Evolutionary conservation across 2,797 vertebrate genomes (phyloP), one percentile per base, ranked within the genome.

Genomic region (Gymnoscopelus braueri): DNA sequence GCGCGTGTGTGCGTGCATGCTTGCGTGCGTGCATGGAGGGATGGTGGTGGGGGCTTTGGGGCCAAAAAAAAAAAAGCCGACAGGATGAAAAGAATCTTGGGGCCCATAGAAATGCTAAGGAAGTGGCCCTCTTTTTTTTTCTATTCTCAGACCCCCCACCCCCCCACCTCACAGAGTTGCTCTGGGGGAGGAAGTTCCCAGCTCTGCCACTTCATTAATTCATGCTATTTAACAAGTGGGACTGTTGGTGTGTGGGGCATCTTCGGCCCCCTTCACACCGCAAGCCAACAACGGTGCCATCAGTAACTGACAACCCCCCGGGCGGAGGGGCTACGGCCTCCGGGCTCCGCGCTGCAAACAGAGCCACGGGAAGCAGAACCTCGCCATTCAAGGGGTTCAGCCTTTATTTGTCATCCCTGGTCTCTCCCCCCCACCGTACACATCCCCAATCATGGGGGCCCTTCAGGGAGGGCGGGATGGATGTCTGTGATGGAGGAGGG

Each of bases 161-260:
- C 60, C 55, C 75, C 74, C 84, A 64, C 56, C 62, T 74, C 67
- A 65, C 32, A 35, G 32, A 86, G 85, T 87, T 51, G 88, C 88
- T 83, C 66, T 82, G 88, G 87, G 84, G 84, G 82, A 94, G 90
- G 90, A 90, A 91, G 90, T 95, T 95, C 92, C 89, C 83, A 93
- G 89, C 91, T 90, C 87, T 80, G 84, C 83, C 92, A 94, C 92
- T 95, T 94, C 95, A 94, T 94, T 95, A 95, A 94, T 92, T 95
- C 91, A 91, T 87, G 86, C 87, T 92, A 92, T 94, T 93, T 95
- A 93, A 94, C 89, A 91, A 93, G 88, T 77, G 75, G 87, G 69
- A 87, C 88, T 91, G 87, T 89, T 91, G 91, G 78, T 89, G 39
- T 44, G 91, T 78, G 90, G 87, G 87, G 84, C 83, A 90, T 88